Conservation (phyloP, 2,113 vertebrate species). For the Eubucco bourcierii region DNA sequence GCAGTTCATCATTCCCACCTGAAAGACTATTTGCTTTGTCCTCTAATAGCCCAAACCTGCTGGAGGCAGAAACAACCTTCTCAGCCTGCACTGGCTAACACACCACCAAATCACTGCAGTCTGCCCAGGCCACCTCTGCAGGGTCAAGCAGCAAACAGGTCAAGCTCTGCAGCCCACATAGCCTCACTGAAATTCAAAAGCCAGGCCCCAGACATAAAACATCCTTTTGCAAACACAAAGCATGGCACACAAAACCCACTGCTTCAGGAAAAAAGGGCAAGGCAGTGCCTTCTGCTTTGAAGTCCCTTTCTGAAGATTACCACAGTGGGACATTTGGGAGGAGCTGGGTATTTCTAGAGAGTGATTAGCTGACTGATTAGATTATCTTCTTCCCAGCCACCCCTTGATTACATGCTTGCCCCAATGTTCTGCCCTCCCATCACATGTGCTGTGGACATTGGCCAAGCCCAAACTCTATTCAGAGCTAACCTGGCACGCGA, state of each 20-base stretch:
- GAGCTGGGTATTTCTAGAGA: background rate
- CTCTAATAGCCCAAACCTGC: no score
- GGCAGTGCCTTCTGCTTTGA: background rate
- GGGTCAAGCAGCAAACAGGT: background rate
- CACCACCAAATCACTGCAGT: no score
- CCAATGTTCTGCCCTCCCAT: background rate
- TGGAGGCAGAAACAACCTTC: background rate
- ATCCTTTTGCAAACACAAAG: background rate
- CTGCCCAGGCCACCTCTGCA: background rate
- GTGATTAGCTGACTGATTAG: background rate
- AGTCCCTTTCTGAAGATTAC: background rate
- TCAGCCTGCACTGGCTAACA: accelerated
- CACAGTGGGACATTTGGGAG: background rate
- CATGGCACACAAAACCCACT: background rate
- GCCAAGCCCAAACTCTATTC: background rate
- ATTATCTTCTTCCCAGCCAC: background rate
- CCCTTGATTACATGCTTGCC: background rate
- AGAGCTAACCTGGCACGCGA: background rate
- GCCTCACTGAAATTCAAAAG: background rate
- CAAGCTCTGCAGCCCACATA: background rate
- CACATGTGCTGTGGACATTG: accelerated
- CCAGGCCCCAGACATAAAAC: background rate
- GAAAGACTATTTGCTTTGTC: background rate
- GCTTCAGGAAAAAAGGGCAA: background rate
- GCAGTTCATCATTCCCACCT: no score